Percentiles rank a stretch among this genome's conserved stretches.
Evolutionary conservation across 1,140 invertebrate genomes (phyloP).

Genomic region (Eciton burchellii): DNA sequence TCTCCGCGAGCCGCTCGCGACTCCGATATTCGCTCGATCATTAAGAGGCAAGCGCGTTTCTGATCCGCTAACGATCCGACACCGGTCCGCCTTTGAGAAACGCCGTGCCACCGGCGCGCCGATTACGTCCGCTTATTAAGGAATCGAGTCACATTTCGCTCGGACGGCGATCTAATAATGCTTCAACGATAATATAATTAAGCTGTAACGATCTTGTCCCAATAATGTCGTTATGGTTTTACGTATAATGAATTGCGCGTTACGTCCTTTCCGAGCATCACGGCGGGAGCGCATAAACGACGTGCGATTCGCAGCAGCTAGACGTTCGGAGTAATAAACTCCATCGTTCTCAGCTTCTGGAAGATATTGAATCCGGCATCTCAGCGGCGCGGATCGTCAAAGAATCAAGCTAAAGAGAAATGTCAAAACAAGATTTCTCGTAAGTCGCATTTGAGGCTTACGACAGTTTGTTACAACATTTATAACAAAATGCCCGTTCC

Average conservation of each 20-base stretch:
- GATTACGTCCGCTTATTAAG: constrained; percentile 26
- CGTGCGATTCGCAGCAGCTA: neutral
- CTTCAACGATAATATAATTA: constrained; percentile 61
- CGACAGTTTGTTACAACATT: no score
- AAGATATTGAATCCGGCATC: constrained; percentile 2
- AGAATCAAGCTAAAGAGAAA: neutral
- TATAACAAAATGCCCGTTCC: no score
- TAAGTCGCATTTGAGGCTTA: no score
- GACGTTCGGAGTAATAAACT: neutral
- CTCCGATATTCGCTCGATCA: constrained; percentile 66
- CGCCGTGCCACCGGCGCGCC: constrained; percentile 8
- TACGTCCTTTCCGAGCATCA: neutral
- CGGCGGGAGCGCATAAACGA: neutral
- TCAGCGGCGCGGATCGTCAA: neutral
- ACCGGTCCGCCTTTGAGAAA: constrained; percentile 69
- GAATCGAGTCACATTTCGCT: constrained; percentile 45
- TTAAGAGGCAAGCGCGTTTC: constrained; percentile 62
- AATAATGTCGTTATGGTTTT: constrained; percentile 49
- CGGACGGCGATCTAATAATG: constrained; percentile 49
- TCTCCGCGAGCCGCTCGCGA: neutral
- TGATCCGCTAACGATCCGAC: constrained; percentile 60
- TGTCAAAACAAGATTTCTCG: no score
- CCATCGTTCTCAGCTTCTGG: neutral
- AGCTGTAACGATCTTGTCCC: constrained; percentile 46
- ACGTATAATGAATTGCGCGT: constrained; percentile 52